phyloP scores from a whole-genome alignment of 2,888 invertebrate species.

The Drosophila subquinaria region DNA sequence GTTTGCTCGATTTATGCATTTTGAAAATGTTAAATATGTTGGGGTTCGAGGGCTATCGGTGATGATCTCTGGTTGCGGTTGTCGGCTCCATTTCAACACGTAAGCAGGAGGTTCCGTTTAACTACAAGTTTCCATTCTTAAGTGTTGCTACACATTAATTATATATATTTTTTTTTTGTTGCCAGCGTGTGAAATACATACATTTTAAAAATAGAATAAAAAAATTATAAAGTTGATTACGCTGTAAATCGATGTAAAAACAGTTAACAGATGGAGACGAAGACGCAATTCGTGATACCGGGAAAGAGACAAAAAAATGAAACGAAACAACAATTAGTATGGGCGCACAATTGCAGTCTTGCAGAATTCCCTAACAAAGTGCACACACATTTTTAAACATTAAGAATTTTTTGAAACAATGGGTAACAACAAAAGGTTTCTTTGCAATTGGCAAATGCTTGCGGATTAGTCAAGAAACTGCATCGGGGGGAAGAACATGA shows the following conservation, averaged over 20 bases:
- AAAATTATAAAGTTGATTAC: constrained; percentile 81
- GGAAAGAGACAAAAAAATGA: constrained; percentile 63
- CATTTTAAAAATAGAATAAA: constrained; percentile 75
- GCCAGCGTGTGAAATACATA: constrained; percentile 77
- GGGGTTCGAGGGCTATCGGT: constrained; percentile 19
- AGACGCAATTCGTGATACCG: constrained; percentile 45
- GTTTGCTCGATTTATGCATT: constrained; percentile 44
- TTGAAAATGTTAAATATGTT: constrained; percentile 52
- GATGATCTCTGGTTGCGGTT: constrained; percentile 22
- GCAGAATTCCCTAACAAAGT: constrained; percentile 1
- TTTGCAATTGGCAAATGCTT: constrained; percentile 1
- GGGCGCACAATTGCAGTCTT: not conserved
- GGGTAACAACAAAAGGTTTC: constrained; percentile 2
- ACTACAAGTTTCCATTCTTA: constrained; percentile 77
- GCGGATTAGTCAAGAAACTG: constrained; percentile 17
- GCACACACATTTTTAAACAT: constrained; percentile 27
- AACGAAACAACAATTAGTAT: constrained; percentile 35
- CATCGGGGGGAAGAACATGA: constrained; percentile 11
- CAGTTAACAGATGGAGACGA: constrained; percentile 35
- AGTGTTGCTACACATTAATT: constrained; percentile 73
- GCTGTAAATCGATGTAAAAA: constrained; percentile 69
- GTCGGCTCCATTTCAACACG: constrained; percentile 27
- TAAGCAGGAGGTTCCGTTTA: constrained; percentile 16
- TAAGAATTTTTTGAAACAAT: constrained; percentile 15
- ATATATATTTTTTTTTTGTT: constrained; percentile 58